These are phyloP conservation scores for Petrocephalus schoutedeni DNA, from an alignment of 2,797 vertebrate species.

Conservation along the genomic window DNA sequence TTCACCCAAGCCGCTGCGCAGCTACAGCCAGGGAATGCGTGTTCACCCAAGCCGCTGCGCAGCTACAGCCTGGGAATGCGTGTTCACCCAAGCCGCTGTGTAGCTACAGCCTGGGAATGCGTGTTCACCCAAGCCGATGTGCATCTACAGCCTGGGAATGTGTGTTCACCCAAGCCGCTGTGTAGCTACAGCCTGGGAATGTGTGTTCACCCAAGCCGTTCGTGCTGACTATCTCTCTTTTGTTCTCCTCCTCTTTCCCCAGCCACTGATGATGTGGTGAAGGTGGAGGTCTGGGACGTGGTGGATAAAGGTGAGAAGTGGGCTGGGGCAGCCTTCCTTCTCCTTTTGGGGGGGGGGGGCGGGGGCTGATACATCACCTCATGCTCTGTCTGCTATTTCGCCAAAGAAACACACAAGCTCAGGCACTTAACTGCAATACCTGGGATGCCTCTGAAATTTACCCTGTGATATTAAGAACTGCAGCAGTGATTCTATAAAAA, in stretches of 20 bases:
- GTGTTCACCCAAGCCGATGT: too few species aligned
- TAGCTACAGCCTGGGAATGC: too few species aligned
- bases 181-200: too few species aligned
- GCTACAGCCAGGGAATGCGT: too few species aligned
- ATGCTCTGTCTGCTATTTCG: not conserved
- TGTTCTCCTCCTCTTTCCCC: conserved; percentile 21
- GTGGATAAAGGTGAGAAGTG: conserved; percentile 90
- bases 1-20: too few species aligned
- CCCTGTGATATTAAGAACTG: not conserved
- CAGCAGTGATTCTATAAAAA: conserved; percentile 22
- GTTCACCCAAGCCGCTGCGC: too few species aligned
- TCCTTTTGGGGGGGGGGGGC: not conserved
- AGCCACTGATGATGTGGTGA: conserved; percentile 97
- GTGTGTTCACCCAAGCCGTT: not conserved
- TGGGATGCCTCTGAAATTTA: not conserved
- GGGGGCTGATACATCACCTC: not conserved
- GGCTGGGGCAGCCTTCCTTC: not conserved
- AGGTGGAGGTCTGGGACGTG: conserved; percentile 98
- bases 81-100: not conserved
- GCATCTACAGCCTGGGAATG: too few species aligned
- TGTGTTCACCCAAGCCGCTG: not conserved
- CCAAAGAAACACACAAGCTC: not conserved
- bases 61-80: not conserved
- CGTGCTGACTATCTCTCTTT: not conserved
- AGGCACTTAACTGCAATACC: not conserved